These are phyloP conservation scores for Kradibia gibbosae DNA, from an alignment of 1,140 invertebrate species.

Conservation along the genomic window DNA sequence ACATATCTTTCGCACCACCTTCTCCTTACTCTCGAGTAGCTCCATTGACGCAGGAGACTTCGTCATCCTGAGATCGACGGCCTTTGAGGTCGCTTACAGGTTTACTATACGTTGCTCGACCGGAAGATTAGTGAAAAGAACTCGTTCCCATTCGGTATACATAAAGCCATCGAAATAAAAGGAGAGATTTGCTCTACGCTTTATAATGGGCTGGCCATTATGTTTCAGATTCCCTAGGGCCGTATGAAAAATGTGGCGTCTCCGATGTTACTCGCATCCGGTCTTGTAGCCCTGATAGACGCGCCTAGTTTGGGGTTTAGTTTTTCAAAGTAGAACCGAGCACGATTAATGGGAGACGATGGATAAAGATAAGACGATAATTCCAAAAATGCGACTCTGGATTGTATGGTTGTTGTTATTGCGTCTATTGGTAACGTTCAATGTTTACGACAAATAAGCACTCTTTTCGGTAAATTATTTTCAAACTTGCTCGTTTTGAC, in stretches of 20 bases:
- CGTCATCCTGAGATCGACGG: no score
- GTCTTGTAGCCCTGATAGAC: background rate
- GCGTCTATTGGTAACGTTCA: background rate
- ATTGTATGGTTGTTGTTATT: constrained; percentile 3
- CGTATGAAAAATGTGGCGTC: background rate
- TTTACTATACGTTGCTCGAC: no score
- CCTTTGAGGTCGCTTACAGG: no score
- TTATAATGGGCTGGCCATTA: background rate
- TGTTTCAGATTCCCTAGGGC: background rate
- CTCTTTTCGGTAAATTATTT: background rate
- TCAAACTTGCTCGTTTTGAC: background rate
- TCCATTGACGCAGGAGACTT: no score
- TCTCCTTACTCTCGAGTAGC: no score
- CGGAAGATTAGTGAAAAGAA: no score
- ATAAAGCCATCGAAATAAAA: background rate
- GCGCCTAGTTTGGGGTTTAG: background rate
- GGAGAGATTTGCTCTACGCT: background rate
- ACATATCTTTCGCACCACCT: background rate
- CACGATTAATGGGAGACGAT: background rate
- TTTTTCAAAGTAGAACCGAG: background rate
- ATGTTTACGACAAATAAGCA: background rate
- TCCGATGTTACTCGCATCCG: background rate
- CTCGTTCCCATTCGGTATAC: no score
- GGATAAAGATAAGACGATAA: background rate
- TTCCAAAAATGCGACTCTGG: constrained; percentile 53